A percentile compares a stretch with the other conserved stretches of the same genome.
phyloP scores from a whole-genome alignment of 2,113 vertebrate genomes.

The Aramus guarauna region DNA sequence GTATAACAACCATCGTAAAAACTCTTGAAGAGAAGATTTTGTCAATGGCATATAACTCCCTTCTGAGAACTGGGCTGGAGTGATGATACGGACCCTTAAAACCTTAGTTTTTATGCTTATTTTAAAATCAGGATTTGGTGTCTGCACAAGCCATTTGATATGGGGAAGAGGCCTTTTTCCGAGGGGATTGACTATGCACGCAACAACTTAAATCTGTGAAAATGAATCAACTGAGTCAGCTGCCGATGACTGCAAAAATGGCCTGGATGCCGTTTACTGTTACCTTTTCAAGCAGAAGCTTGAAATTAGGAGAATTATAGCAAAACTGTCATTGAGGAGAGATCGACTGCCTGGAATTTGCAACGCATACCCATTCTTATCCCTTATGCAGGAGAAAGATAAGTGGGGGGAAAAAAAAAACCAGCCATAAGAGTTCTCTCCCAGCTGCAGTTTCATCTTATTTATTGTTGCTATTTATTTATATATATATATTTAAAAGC shows the following conservation, averaged over 20 bases:
- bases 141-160: not conserved
- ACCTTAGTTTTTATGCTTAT: not conserved
- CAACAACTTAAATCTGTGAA: slow-evolving; percentile 28
- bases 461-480: slow-evolving; percentile 49
- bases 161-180: not conserved
- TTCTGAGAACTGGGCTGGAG: not conserved
- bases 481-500: slow-evolving; percentile 25
- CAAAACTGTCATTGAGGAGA: slow-evolving; percentile 25
- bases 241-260: slow-evolving; percentile 33
- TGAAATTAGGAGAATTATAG: slow-evolving; percentile 58
- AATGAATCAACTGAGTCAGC: slow-evolving; percentile 40
- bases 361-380: slow-evolving; percentile 26
- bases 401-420: not conserved
- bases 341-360: slow-evolving; percentile 23
- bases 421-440: not conserved
- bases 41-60: not conserved
- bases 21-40: not conserved
- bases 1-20: not conserved
- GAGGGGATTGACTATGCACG: not conserved
- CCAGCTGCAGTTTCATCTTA: slow-evolving; percentile 23
- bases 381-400: slow-evolving; percentile 22
- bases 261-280: not conserved
- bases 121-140: not conserved
- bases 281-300: not conserved
- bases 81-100: not conserved